Conservation (phyloP, 2,113 vertebrate genomes). For the Taxidea taxus region DNA sequence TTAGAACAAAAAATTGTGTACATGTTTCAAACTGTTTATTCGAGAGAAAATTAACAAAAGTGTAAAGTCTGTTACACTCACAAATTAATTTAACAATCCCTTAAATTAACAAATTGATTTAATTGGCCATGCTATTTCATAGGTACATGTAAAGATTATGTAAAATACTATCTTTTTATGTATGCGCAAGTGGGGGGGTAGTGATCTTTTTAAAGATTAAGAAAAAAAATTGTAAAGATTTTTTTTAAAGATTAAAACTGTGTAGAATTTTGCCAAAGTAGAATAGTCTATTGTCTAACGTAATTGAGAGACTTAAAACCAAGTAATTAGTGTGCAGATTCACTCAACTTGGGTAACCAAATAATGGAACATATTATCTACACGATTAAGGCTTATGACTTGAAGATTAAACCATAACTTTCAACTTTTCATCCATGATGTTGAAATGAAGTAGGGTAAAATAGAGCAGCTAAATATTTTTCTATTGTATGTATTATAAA, state of each 20-base stretch:
- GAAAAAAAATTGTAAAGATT: neutral
- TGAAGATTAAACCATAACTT: conserved; percentile 13
- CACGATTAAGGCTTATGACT: neutral
- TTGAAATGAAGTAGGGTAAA: neutral
- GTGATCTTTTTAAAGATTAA: neutral
- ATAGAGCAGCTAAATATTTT: neutral
- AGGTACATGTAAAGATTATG: neutral
- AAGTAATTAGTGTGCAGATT: neutral
- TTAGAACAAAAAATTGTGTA: neutral
- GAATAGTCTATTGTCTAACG: neutral
- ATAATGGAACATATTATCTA: neutral
- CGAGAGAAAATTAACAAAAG: neutral
- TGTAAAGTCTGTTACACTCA: neutral
- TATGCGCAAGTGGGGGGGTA: neutral
- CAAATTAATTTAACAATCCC: neutral
- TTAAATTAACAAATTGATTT: neutral
- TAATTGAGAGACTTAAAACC: neutral
- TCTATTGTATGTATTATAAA: neutral
- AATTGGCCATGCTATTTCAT: neutral
- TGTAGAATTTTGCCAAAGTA: neutral
- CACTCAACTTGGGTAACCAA: neutral
- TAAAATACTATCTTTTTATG: neutral
- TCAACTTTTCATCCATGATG: neutral
- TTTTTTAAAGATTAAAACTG: neutral
- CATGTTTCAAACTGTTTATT: neutral